phyloP scores from a whole-genome alignment of 2,888 invertebrate species.

The Nesidiocoris tenuis region DNA sequence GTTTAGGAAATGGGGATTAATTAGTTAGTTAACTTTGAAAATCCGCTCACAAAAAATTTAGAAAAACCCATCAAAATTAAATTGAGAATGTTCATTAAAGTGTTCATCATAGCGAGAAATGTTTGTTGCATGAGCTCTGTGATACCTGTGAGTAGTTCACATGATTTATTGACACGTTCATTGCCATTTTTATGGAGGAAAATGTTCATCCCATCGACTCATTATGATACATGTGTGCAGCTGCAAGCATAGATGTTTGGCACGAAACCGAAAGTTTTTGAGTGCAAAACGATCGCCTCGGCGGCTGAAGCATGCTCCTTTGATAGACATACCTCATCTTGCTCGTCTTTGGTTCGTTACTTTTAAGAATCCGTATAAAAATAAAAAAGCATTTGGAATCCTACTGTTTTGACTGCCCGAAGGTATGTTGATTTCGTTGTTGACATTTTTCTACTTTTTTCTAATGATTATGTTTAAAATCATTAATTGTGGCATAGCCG shows the following conservation, averaged over 20 bases:
- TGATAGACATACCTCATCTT: slow-evolving; percentile 32
- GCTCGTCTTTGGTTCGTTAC: slow-evolving; percentile 31
- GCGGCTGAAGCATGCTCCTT: slow-evolving; percentile 41
- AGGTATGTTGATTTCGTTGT: slow-evolving; percentile 20
- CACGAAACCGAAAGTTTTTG: slow-evolving; percentile 35
- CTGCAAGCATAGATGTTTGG: slow-evolving; percentile 38
- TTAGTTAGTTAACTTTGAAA: no score
- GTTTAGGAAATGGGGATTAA: no score
- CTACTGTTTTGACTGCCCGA: slow-evolving; percentile 8
- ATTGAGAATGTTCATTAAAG: no score
- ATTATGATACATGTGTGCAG: slow-evolving; percentile 24
- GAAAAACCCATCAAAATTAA: no score
- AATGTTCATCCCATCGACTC: slow-evolving; percentile 28
- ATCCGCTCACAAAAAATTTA: no score
- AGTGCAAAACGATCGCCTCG: slow-evolving; percentile 27
- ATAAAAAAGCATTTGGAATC: slow-evolving; percentile 20
- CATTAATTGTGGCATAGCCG: no score
- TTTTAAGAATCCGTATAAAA: slow-evolving; percentile 12
- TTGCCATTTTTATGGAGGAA: neutral
- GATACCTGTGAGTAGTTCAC: neutral
- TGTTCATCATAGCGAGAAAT: no score
- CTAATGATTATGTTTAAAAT: no score
- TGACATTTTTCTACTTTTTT: no score
- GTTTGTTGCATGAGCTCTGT: neutral
- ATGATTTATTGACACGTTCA: neutral